Conservation (phyloP, 2,113 vertebrate genomes). For the Microtus pennsylvanicus region DNA sequence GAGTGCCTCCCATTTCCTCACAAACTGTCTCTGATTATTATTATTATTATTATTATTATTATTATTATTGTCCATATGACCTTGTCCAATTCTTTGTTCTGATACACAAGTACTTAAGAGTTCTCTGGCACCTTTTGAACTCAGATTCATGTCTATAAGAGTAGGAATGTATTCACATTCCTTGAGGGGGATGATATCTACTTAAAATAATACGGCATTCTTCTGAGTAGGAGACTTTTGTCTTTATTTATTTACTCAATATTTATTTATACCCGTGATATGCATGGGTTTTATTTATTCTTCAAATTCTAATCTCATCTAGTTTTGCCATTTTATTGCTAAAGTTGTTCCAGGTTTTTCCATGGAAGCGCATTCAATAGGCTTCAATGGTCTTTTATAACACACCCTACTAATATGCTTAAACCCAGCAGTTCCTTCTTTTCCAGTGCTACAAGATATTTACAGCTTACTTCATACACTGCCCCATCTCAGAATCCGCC, state of each 20-base stretch:
- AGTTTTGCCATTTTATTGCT: neutral
- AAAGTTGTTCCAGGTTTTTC: neutral
- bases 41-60: neutral
- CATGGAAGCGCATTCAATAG: neutral
- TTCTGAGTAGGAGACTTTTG: neutral
- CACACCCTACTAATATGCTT: neutral
- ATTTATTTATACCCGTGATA: neutral
- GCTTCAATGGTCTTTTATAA: neutral
- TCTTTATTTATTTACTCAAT: constrained; percentile 8
- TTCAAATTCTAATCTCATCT: neutral
- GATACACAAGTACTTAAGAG: neutral
- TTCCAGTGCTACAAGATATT: neutral
- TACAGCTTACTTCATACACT: neutral
- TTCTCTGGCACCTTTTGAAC: neutral
- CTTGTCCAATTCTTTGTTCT: neutral
- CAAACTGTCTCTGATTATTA: neutral
- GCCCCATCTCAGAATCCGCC: neutral
- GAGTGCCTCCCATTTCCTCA: neutral
- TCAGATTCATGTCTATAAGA: too few relatives aligned
- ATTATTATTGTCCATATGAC: neutral
- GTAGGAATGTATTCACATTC: neutral
- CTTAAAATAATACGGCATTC: neutral
- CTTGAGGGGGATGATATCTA: neutral
- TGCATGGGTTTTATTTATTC: neutral
- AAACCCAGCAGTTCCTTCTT: neutral